Evolutionary conservation across 2,888 invertebrate species (phyloP).

Genomic region (Atherix ibis): DNA sequence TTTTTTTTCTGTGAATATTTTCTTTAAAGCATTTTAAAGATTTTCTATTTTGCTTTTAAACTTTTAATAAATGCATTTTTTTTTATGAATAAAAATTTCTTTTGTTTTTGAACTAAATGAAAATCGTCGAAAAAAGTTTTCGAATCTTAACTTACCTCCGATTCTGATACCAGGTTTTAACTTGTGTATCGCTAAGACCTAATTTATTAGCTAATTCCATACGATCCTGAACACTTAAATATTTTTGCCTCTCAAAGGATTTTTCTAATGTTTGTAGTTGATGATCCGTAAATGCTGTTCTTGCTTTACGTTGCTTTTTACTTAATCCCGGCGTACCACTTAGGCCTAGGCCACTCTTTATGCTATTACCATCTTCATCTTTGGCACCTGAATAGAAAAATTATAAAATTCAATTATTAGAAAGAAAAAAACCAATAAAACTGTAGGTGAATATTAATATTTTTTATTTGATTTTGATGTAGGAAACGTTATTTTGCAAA

Average conservation of each 20-base stretch:
- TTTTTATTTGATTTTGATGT: too few species aligned
- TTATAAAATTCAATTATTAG: not conserved
- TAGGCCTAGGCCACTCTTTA: constrained; percentile 30
- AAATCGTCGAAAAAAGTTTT: too few species aligned
- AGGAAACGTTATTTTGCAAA: too few species aligned
- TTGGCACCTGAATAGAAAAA: constrained; percentile 50
- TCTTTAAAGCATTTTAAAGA: too few species aligned
- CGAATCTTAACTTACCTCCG: constrained; percentile 56
- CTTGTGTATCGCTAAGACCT: constrained; percentile 95
- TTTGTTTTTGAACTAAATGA: too few species aligned
- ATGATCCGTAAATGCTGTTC: constrained; percentile 98
- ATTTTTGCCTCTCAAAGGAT: constrained; percentile 93
- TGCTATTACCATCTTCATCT: constrained; percentile 54
- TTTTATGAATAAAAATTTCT: too few species aligned
- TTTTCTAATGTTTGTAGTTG: constrained; percentile 93
- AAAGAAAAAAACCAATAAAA: too few species aligned
- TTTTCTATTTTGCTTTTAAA: too few species aligned
- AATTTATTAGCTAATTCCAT: constrained; percentile 96
- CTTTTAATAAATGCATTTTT: too few species aligned
- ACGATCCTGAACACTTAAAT: constrained; percentile 90
- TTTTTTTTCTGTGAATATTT: too few species aligned
- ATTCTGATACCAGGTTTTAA: constrained; percentile 99
- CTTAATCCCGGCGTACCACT: constrained; percentile 37
- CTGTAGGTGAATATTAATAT: too few species aligned
- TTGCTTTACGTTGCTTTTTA: constrained; percentile 91